phyloP scores from a whole-genome alignment of 37 sponge, comb jelly and placozoan species.

The Lycopodina hypogea region DNA sequence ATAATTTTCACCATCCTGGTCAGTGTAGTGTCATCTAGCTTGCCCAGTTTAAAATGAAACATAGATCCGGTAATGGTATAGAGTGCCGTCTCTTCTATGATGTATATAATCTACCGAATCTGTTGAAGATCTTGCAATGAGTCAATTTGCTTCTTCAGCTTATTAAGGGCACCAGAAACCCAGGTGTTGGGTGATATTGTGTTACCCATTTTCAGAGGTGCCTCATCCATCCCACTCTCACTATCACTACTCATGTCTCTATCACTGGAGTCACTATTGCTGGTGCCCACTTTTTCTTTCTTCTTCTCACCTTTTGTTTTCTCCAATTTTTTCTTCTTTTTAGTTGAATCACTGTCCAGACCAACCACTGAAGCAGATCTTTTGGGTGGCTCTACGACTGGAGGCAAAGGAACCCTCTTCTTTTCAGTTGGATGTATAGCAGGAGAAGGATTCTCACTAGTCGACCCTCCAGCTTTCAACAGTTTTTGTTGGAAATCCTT shows the following conservation, averaged over 20 bases:
- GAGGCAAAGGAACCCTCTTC: no score
- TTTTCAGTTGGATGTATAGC: no score
- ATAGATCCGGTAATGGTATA: constrained; percentile 82
- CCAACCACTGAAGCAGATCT: no score
- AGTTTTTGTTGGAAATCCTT: constrained; percentile 62
- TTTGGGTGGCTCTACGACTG: no score
- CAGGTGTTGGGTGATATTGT: constrained; percentile 65
- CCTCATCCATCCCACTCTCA: constrained; percentile 54
- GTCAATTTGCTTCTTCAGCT: no score
- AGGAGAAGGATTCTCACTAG: constrained; percentile 76
- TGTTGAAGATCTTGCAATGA: constrained; percentile 73
- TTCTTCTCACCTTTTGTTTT: constrained; percentile 24
- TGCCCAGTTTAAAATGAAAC: no score
- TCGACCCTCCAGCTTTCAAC: no score
- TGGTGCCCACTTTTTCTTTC: constrained; percentile 29
- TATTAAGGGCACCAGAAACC: constrained; percentile 72
- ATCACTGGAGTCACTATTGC: constrained; percentile 46
- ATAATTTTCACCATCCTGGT: constrained; percentile 66
- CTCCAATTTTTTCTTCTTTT: no score
- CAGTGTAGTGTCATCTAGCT: no score
- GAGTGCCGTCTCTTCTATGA: constrained; percentile 87
- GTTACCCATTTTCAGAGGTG: constrained; percentile 19
- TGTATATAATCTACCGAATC: constrained; percentile 84
- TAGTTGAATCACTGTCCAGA: no score
- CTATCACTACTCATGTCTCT: constrained; percentile 60